Percentiles rank a stretch among this genome's conserved stretches.
Evolutionary conservation across 2,113 vertebrate species (phyloP).

Genomic region (Semicossyphus pulcher): DNA sequence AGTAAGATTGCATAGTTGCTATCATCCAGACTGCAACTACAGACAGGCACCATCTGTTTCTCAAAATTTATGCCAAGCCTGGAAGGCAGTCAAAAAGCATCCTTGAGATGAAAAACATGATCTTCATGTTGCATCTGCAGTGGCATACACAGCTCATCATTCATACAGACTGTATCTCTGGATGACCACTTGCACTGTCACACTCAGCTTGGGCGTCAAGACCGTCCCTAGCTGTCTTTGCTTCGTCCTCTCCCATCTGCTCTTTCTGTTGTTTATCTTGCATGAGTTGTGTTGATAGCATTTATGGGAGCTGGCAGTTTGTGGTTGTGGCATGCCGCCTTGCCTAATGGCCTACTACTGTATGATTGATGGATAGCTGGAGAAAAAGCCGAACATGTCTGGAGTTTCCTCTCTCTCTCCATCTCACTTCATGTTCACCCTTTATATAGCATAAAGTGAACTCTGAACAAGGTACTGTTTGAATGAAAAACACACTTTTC

Average conservation of each 20-base stretch:
- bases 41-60: slow-evolving; percentile 53
- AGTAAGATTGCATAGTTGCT: slow-evolving; percentile 1
- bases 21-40: slow-evolving; percentile 29
- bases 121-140: slow-evolving; percentile 32
- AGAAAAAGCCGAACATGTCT: slow-evolving; percentile 21
- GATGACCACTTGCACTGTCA: slow-evolving; percentile 28
- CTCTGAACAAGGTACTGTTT: slow-evolving; percentile 33
- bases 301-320: slow-evolving; percentile 72
- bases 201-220: slow-evolving; percentile 24
- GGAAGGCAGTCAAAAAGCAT: slow-evolving; percentile 26
- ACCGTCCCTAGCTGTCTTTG: slow-evolving; percentile 12
- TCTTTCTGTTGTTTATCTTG: slow-evolving; percentile 63
- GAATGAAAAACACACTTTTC: slow-evolving; percentile 29
- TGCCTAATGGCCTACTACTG: slow-evolving; percentile 49
- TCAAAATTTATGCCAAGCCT: slow-evolving; percentile 40
- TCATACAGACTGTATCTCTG: slow-evolving; percentile 14
- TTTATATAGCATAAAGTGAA: slow-evolving; percentile 39
- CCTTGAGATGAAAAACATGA: slow-evolving; percentile 29
- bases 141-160: slow-evolving; percentile 5
- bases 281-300: slow-evolving; percentile 64
- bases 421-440: slow-evolving; percentile 17
- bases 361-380: slow-evolving; percentile 70
- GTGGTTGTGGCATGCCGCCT: slow-evolving; percentile 64
- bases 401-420: slow-evolving; percentile 26
- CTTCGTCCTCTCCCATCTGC: slow-evolving; percentile 4